Conservation (phyloP, 1,140 invertebrate genomes). For the Drosophila nikananu region DNA sequence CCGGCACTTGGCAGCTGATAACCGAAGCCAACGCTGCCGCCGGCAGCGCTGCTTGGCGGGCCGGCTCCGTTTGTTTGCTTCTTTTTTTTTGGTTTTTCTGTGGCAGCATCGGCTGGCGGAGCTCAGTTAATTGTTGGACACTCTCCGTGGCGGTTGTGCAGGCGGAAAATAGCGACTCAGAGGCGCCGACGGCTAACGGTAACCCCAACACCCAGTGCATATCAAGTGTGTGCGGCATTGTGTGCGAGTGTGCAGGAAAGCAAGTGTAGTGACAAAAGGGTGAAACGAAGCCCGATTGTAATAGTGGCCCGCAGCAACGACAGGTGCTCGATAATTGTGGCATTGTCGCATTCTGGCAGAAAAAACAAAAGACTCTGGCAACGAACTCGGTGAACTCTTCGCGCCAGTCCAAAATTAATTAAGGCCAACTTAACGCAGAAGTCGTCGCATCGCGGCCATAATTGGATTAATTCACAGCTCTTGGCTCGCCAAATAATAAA, state of each 20-base stretch:
- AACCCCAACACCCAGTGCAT: constrained; percentile 43
- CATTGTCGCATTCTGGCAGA: constrained; percentile 20
- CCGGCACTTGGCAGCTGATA: constrained; percentile 61
- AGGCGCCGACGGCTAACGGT: constrained; percentile 52
- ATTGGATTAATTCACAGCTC: constrained; percentile 68
- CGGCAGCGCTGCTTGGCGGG: constrained; percentile 22
- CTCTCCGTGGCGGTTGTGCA: constrained; percentile 71
- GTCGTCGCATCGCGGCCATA: constrained; percentile 50
- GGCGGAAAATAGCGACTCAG: constrained; percentile 37
- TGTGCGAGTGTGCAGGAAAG: constrained; percentile 39
- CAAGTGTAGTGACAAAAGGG: constrained; percentile 50
- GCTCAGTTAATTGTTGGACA: constrained; percentile 83
- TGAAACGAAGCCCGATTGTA: constrained; percentile 21
- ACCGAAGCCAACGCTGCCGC: constrained; percentile 45
- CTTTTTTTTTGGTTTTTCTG: constrained; percentile 80
- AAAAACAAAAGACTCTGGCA: constrained; percentile 55
- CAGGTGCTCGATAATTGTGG: constrained; percentile 36
- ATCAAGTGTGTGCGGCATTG: constrained; percentile 30
- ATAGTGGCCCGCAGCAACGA: constrained; percentile 28
- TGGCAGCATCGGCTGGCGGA: constrained; percentile 70
- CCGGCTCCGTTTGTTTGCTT: constrained; percentile 44
- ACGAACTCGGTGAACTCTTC: constrained; percentile 49
- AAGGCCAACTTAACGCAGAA: constrained; percentile 63
- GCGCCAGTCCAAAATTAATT: constrained; percentile 48
- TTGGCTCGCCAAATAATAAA: constrained; percentile 35